Conservation (phyloP, 2,888 invertebrate species). For the Prosopocoilus inquinatus region DNA sequence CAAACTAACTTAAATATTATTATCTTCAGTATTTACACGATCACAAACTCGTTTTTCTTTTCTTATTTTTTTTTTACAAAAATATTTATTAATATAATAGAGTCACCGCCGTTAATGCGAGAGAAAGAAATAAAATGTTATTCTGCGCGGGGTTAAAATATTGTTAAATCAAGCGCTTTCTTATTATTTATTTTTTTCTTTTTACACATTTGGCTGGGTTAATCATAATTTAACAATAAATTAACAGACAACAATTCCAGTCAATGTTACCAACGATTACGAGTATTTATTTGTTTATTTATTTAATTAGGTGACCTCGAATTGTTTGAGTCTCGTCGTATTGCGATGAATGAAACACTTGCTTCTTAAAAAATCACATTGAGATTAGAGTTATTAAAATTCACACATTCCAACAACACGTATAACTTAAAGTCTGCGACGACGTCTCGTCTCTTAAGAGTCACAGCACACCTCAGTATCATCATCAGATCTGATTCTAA, state of each 20-base stretch:
- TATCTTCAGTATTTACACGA: conserved; percentile 15
- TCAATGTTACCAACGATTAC: conserved; percentile 8
- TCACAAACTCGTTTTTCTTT: conserved; percentile 14
- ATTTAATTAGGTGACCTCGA: no score
- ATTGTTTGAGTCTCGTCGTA: no score
- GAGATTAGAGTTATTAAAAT: no score
- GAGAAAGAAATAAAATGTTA: no score
- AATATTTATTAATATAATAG: conserved; percentile 8
- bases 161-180: conserved; percentile 8
- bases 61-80: conserved; percentile 17
- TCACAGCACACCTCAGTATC: no score
- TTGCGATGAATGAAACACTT: no score
- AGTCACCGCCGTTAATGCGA: no score
- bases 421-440: no score
- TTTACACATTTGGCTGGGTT: conserved; percentile 3
- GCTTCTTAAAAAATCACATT: no score
- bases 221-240: conserved; percentile 15
- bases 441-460: no score
- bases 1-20: not conserved
- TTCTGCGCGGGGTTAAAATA: conserved; percentile 2
- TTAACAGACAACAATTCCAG: conserved; percentile 17
- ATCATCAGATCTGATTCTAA: no score
- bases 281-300: not conserved
- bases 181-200: conserved; percentile 1
- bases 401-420: no score